phyloP scores from a whole-genome alignment of 2,113 vertebrate genomes.

The Passerina amoena region DNA sequence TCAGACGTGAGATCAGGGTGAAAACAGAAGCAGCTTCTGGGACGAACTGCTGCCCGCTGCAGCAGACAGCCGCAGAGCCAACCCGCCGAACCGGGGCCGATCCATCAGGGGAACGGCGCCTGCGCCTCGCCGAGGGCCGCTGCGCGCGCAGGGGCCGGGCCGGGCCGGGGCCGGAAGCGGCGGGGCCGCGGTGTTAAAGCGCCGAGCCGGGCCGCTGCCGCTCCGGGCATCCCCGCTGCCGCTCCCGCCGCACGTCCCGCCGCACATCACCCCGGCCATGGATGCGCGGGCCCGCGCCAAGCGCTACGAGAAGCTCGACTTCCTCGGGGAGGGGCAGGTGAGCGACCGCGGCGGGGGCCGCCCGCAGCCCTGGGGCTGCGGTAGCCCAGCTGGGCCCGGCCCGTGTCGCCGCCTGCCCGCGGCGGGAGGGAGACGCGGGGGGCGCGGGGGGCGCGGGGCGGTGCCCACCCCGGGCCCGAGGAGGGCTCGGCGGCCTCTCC shows the following conservation, averaged over 20 bases:
- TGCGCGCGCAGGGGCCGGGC: neutral
- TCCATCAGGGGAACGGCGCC: accelerated
- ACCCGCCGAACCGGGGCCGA: too few species aligned
- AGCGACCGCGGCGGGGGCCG: neutral
- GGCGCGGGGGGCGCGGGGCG: too few species aligned
- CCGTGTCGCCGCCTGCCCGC: too few species aligned
- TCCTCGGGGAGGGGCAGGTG: neutral
- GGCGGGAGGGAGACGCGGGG: neutral
- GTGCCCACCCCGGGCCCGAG: neutral
- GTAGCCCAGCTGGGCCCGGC: neutral
- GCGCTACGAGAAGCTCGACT: neutral
- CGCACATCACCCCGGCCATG: neutral
- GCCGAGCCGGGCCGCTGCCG: neutral
- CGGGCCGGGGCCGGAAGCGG: neutral
- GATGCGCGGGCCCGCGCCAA: neutral
- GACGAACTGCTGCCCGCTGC: accelerated
- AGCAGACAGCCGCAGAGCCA: accelerated
- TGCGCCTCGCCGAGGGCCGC: accelerated
- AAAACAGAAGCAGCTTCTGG: accelerated
- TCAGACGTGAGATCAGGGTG: accelerated
- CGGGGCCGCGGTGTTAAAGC: neutral
- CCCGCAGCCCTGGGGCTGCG: neutral
- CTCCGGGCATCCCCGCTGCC: too few species aligned
- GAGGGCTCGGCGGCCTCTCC: neutral
- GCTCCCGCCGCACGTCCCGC: too few species aligned